Evolutionary conservation across 2,797 vertebrate genomes (phyloP).

Genomic region (Ctenosaura bakeri): DNA sequence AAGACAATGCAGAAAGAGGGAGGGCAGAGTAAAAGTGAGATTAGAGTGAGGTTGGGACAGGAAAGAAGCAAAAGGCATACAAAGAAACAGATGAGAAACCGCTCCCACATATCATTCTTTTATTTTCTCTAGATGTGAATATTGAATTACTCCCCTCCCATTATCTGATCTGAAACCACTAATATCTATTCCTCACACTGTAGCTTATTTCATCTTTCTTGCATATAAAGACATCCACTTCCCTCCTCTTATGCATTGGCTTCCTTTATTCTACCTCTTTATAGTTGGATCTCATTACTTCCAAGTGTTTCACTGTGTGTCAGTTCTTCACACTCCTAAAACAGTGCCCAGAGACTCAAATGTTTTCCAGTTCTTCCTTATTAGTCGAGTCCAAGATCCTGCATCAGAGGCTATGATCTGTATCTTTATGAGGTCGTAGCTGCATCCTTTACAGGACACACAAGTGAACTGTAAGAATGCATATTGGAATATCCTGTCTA

Average conservation of each 20-base stretch:
- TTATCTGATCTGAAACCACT: background rate
- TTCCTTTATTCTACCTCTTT: background rate
- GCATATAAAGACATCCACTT: background rate
- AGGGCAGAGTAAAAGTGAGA: too few relatives aligned
- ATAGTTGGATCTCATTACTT: background rate
- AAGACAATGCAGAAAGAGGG: background rate
- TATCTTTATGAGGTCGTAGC: too few relatives aligned
- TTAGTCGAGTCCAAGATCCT: background rate
- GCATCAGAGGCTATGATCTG: too few relatives aligned
- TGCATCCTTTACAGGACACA: too few relatives aligned
- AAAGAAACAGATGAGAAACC: background rate
- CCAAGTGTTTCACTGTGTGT: background rate
- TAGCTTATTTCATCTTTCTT: background rate
- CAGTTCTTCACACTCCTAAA: background rate
- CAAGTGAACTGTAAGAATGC: too few relatives aligned
- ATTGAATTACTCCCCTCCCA: background rate
- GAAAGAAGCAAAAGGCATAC: background rate
- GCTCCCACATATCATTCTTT: background rate
- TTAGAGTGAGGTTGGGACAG: background rate
- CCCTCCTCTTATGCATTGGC: background rate
- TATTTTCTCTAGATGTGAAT: background rate
- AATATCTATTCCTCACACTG: background rate
- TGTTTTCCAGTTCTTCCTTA: background rate
- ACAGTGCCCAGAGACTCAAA: background rate
- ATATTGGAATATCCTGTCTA: too few relatives aligned